Conservation (phyloP, 2,113 vertebrate genomes). For the Sturnira hondurensis region DNA sequence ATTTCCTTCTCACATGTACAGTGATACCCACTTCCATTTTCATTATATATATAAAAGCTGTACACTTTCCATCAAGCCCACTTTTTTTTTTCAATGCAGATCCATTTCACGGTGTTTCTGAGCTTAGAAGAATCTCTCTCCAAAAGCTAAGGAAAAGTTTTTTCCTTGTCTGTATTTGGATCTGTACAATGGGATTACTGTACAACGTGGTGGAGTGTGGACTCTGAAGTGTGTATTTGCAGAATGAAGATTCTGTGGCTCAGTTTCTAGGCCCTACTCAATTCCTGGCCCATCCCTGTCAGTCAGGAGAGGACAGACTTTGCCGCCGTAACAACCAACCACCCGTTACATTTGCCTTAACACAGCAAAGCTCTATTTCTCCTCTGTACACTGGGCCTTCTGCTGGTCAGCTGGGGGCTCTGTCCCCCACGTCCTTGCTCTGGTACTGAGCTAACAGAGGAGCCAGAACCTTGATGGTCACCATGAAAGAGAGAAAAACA, state of each 20-base stretch:
- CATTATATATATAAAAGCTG: neutral
- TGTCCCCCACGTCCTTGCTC: neutral
- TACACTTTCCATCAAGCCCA: neutral
- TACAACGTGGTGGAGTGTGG: neutral
- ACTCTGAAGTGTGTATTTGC: neutral
- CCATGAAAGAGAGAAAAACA: neutral
- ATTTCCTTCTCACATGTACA: conserved; percentile 56
- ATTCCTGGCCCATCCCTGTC: neutral
- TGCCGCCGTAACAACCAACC: neutral
- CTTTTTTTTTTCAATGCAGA: neutral
- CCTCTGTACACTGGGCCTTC: neutral
- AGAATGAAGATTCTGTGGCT: neutral
- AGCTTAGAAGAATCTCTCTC: neutral
- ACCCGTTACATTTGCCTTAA: neutral
- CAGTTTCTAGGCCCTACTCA: neutral
- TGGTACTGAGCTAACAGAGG: neutral
- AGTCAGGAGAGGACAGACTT: neutral
- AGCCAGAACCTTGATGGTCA: neutral
- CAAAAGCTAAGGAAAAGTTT: neutral
- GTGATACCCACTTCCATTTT: conserved; percentile 43
- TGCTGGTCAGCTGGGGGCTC: neutral
- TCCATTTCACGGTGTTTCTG: neutral
- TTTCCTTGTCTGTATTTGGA: neutral
- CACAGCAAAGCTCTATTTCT: neutral
- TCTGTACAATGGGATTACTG: neutral